Evolutionary conservation across 2,888 invertebrate species (phyloP).

Genomic region (Aphidoletes aphidimyza): DNA sequence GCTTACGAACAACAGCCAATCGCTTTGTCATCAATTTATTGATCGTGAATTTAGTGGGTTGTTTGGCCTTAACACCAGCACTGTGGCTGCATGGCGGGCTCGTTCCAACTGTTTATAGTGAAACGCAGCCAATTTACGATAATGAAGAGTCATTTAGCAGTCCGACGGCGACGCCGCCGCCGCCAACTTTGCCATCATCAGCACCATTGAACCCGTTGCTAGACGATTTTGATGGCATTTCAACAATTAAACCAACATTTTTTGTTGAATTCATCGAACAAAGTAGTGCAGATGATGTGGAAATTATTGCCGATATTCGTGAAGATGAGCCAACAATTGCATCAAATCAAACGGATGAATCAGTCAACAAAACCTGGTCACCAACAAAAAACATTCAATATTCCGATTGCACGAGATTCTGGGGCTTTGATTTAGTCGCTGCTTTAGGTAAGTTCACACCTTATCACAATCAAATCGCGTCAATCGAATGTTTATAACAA

Average conservation of each 20-base stretch:
- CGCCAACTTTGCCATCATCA: too few species aligned
- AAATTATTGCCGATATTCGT: background rate
- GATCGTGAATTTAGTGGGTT: slow-evolving; percentile 65
- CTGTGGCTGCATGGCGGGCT: slow-evolving; percentile 58
- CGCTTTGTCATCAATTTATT: slow-evolving; percentile 67
- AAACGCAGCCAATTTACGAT: background rate
- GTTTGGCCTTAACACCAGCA: slow-evolving; percentile 65
- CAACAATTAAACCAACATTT: background rate
- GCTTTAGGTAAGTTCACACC: slow-evolving; percentile 61
- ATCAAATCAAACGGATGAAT: background rate
- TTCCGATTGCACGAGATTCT: slow-evolving; percentile 60
- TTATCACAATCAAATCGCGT: background rate
- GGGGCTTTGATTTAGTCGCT: slow-evolving; percentile 65
- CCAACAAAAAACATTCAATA: slow-evolving; percentile 39
- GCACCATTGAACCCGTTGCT: background rate
- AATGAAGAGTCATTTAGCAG: background rate
- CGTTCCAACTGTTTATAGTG: background rate
- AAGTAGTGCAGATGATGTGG: background rate
- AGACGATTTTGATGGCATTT: background rate
- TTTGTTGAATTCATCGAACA: background rate
- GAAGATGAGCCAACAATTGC: background rate
- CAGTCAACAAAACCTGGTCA: background rate
- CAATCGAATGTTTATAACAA: background rate
- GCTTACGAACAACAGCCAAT: slow-evolving; percentile 66
- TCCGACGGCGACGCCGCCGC: too few species aligned